Conservation (phyloP, 2,797 vertebrate species). For the Parauchenoglanis punctatus region DNA sequence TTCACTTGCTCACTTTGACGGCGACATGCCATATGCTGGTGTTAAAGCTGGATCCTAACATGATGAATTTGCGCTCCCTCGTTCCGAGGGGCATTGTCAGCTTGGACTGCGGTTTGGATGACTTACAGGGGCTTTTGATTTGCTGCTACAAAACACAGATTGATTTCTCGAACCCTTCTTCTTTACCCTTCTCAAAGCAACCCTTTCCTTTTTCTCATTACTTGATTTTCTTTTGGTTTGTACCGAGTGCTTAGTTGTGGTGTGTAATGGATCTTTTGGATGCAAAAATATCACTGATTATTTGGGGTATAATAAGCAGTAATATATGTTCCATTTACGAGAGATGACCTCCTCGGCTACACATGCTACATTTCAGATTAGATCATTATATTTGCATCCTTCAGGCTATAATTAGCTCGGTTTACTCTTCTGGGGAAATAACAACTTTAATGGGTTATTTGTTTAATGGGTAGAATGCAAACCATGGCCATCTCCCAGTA, state of each 20-base stretch:
- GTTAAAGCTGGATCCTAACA: slow-evolving; percentile 59
- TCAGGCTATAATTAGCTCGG: neutral
- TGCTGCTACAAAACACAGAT: slow-evolving; percentile 55
- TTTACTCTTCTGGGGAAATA: slow-evolving; percentile 14
- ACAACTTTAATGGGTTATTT: slow-evolving; percentile 20
- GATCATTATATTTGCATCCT: slow-evolving; percentile 9
- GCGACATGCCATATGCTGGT: slow-evolving; percentile 58
- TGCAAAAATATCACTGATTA: neutral
- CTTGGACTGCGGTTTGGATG: slow-evolving; percentile 82
- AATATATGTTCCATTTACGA: neutral
- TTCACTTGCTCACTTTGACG: slow-evolving; percentile 43
- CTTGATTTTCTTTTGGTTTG: slow-evolving; percentile 44
- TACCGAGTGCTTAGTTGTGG: neutral
- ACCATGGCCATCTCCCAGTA: slow-evolving; percentile 13
- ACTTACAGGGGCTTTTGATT: slow-evolving; percentile 73
- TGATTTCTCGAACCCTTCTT: slow-evolving; percentile 39
- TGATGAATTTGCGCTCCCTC: slow-evolving; percentile 62
- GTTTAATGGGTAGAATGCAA: slow-evolving; percentile 9
- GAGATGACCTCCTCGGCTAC: neutral
- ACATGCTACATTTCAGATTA: neutral
- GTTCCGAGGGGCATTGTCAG: slow-evolving; percentile 73
- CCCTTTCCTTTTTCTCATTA: slow-evolving; percentile 56
- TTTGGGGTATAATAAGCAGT: neutral
- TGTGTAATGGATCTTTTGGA: neutral
- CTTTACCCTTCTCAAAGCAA: slow-evolving; percentile 33